Conservation (phyloP, 2,113 vertebrate genomes). For the Pelecanus crispus region DNA sequence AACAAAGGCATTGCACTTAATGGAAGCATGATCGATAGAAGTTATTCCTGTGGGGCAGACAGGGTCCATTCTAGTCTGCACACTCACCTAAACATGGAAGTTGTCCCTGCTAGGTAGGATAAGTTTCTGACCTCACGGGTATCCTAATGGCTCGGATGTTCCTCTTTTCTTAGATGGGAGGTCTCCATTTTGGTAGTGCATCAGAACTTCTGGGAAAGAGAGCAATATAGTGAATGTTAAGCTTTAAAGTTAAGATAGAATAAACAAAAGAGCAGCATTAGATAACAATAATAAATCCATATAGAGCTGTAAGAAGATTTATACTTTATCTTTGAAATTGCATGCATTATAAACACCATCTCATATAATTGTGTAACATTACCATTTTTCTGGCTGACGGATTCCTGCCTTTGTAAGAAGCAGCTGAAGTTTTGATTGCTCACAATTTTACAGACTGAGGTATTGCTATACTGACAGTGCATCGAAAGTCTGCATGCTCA, state of each 20-base stretch:
- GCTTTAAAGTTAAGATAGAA: background rate
- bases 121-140: background rate
- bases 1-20: background rate
- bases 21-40: rapidly evolving
- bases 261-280: background rate
- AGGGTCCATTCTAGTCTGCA: background rate
- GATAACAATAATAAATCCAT: background rate
- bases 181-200: background rate
- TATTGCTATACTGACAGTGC: background rate
- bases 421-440: background rate
- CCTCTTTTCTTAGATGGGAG: background rate
- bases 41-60: background rate
- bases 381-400: background rate
- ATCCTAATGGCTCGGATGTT: background rate
- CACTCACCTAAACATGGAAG: background rate
- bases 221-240: background rate
- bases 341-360: background rate
- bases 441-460: background rate
- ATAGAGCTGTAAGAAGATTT: background rate
- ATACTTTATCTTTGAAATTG: background rate
- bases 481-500: background rate
- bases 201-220: background rate
- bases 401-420: background rate
- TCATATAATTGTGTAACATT: background rate
- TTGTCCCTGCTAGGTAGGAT: background rate